Evolutionary conservation across 2,113 vertebrate genomes (phyloP).

Genomic region (Fregetta grallaria): DNA sequence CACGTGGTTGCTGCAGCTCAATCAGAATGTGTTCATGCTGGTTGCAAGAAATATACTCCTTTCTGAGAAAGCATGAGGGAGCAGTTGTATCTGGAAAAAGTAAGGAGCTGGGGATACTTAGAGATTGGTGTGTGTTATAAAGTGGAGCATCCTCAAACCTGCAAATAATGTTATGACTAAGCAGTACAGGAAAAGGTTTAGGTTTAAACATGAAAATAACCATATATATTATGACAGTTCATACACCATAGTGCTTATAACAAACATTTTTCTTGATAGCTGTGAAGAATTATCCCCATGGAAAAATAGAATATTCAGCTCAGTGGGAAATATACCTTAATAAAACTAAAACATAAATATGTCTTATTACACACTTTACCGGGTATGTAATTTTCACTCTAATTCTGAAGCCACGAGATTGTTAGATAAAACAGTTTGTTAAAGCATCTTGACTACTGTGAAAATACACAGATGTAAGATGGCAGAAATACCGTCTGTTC

Average conservation of each 20-base stretch:
- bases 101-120: neutral
- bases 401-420: neutral
- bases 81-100: neutral
- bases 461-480: neutral
- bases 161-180: neutral
- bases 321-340: neutral
- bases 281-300: neutral
- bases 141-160: neutral
- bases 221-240: neutral
- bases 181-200: neutral
- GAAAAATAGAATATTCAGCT: neutral
- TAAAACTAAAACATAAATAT: neutral
- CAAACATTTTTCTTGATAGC: neutral
- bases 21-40: neutral
- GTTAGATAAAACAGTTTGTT: neutral
- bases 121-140: neutral
- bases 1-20: neutral
- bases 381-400: neutral
- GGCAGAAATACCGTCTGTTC: neutral
- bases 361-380: neutral
- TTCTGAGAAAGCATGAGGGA: neutral
- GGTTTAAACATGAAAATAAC: neutral
- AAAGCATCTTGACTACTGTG: neutral
- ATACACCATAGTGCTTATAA: neutral
- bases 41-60: neutral